phyloP scores from a whole-genome alignment of 2,888 invertebrate genomes.

The Chloromyia formosa region DNA sequence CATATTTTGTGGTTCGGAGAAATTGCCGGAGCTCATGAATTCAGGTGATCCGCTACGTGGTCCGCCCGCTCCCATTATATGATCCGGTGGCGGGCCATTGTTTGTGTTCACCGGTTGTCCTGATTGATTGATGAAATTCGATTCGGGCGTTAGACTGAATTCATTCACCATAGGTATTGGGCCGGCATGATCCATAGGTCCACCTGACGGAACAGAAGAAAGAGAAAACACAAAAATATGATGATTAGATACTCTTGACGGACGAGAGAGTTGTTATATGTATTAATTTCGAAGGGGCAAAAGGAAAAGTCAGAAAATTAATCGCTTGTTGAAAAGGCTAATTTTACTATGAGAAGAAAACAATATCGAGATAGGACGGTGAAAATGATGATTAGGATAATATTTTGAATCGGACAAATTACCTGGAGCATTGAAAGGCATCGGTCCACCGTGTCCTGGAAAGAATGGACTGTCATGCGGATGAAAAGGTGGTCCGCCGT shows the following conservation, averaged over 20 bases:
- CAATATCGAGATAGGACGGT: background rate
- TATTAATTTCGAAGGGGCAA: background rate
- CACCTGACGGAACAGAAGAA: conserved; percentile 66
- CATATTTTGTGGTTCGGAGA: conserved; percentile 75
- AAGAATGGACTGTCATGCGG: conserved; percentile 87
- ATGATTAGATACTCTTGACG: background rate
- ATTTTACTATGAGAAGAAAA: background rate
- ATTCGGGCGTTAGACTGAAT: conserved; percentile 77
- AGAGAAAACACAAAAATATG: conserved; percentile 49
- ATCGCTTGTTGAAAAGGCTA: too few relatives aligned
- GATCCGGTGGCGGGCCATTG: conserved; percentile 68
- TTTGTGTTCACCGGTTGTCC: conserved; percentile 63
- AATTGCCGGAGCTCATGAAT: conserved; percentile 72
- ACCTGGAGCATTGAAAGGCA: conserved; percentile 82
- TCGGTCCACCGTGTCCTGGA: conserved; percentile 77
- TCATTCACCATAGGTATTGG: conserved; percentile 79
- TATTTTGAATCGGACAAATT: conserved; percentile 53
- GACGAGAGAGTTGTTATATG: conserved; percentile 3
- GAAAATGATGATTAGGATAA: conserved; percentile 52
- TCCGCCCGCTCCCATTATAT: conserved; percentile 68
- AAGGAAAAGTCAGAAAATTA: too few relatives aligned
- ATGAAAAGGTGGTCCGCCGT: conserved; percentile 85
- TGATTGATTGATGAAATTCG: conserved; percentile 66
- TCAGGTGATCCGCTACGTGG: conserved; percentile 80
- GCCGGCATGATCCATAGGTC: conserved; percentile 76